These are phyloP conservation scores for Pogonomyrmex californicus DNA, from an alignment of 1,140 invertebrate species.

Conservation along the genomic window DNA sequence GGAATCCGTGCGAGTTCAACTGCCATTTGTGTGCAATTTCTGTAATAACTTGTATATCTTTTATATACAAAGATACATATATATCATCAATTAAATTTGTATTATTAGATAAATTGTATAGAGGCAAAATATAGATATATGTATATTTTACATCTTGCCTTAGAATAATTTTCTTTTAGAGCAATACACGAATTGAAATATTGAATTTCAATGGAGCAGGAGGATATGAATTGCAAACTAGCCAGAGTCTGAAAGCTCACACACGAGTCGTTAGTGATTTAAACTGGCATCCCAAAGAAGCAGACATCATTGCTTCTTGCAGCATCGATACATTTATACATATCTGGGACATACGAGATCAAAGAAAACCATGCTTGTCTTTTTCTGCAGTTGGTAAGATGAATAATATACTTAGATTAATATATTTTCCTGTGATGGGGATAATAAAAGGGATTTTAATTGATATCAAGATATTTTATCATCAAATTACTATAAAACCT, in stretches of 20 bases:
- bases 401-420: background rate
- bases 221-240: constrained; percentile 89
- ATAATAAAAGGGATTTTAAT: too few relatives aligned
- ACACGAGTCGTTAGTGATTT: constrained; percentile 96
- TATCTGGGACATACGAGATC: constrained; percentile 96
- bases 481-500: too few relatives aligned
- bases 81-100: constrained; percentile 36
- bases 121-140: background rate
- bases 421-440: too few relatives aligned
- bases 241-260: constrained; percentile 93
- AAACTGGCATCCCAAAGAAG: constrained; percentile 96
- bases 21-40: constrained; percentile 95
- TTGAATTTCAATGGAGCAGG: constrained; percentile 90
- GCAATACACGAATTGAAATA: constrained; percentile 94
- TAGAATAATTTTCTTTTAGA: constrained; percentile 87
- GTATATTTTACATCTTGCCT: constrained; percentile 49
- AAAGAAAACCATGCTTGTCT: constrained; percentile 92
- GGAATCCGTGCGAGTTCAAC: constrained; percentile 94
- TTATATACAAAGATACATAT: background rate
- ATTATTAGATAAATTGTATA: background rate
- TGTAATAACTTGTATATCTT: constrained; percentile 88
- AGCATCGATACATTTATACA: constrained; percentile 97
- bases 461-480: too few relatives aligned
- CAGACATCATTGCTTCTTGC: constrained; percentile 96
- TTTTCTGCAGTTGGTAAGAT: constrained; percentile 92